phyloP scores from a whole-genome alignment of 2,113 vertebrate species.

The Entelurus aequoreus region DNA sequence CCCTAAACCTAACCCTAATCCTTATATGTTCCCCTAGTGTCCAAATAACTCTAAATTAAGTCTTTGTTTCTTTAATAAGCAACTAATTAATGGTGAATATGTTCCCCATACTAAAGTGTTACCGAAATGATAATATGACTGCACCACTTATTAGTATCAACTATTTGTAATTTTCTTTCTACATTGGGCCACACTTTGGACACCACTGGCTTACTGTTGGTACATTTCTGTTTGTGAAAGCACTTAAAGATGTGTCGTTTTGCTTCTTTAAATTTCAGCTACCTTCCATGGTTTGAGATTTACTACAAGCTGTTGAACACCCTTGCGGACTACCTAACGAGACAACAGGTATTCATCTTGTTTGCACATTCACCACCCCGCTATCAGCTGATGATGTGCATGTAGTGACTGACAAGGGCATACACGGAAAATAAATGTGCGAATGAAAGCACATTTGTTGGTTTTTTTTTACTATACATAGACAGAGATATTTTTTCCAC shows the following conservation, averaged over 20 bases:
- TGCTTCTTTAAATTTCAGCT: conserved; percentile 71
- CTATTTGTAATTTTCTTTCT: too few relatives aligned
- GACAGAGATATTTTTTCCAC: conserved; percentile 30
- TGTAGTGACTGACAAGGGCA: neutral
- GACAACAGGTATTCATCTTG: conserved; percentile 83
- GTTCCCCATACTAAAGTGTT: too few relatives aligned
- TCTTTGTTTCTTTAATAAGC: too few relatives aligned
- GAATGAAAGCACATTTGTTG: neutral
- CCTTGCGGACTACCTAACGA: conserved; percentile 90
- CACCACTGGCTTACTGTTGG: too few relatives aligned
- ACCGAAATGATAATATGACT: too few relatives aligned
- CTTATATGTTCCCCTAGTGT: too few relatives aligned
- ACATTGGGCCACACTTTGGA: too few relatives aligned
- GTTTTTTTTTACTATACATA: conserved; percentile 12
- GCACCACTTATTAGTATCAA: too few relatives aligned
- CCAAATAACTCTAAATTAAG: too few relatives aligned
- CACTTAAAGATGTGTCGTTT: neutral
- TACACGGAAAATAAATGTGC: conserved; percentile 1
- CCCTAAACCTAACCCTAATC: too few relatives aligned
- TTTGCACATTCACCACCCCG: neutral
- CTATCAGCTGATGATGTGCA: neutral
- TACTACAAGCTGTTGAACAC: conserved; percentile 98
- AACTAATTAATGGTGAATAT: too few relatives aligned
- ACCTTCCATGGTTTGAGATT: conserved; percentile 97
- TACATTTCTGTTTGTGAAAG: neutral